Base-by-base conservation (phyloP, 2,888 invertebrate genomes). In the Coecobrya sp. region DNA sequence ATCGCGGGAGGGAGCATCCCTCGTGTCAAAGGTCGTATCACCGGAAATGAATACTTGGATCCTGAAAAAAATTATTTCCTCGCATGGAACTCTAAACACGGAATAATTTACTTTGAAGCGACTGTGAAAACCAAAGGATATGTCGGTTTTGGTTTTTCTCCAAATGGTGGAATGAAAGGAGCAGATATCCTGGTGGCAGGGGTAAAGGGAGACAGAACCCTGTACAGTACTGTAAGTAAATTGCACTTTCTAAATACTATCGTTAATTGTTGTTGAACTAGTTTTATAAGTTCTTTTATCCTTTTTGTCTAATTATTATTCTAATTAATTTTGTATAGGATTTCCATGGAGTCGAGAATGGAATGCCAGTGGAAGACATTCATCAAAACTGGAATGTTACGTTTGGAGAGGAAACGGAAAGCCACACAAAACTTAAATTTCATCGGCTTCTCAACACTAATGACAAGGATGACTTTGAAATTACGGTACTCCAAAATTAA, bases 141-240 rank as follows among this genome's bases (percentile, higher is more conserved):
- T 62, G 36, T 93, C 8, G 90, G 70, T 4, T 76, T 93, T 42
- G 93, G 93, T 0, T 70, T 92, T 7, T 82, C 82, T 30, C 73
- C 93, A 0, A 86, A 42, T 3, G 86, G 90, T 3, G 59, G 62
- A n/a, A 86, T 92, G 88, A 36, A 36, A 3, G 88, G 92, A n/a
- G 86, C 65, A 11, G 91, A 91, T 45, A 85, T 91, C 13, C 42
- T 91, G n/a, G 52, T 91, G 45, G 86, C 86, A 22, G 91, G 86
- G 3, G 27, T 86, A n/a, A 0, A 27, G 25, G 13, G 0, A 16
- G 25, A 86, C 27, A 81, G 79, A 13, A 65, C 19, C 11, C 8
- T 16, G 7, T 91, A 91, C 25, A 19, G 49, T 16, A 10, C 3
- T 0, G 90, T 90, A 68, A 62, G 36, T n/a, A n/a, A n/a, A n/a